Evolutionary conservation across 2,888 invertebrate species (phyloP).

Genomic region (Bugulina stolonifera): DNA sequence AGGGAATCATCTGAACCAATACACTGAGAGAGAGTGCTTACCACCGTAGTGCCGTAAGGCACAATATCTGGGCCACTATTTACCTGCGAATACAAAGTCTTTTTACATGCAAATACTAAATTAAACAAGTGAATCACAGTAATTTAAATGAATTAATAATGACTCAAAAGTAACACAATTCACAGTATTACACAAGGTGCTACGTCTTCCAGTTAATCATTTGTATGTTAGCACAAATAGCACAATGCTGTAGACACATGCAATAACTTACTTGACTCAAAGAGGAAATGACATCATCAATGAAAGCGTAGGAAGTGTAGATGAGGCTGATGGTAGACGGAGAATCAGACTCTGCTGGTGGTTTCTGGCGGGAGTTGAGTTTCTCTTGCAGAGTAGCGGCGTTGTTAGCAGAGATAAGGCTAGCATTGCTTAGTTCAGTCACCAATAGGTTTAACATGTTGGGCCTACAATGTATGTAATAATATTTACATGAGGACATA

Average conservation of each 20-base stretch:
- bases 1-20: background rate
- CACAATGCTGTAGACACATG: no score
- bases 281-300: constrained; percentile 14
- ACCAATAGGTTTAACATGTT: background rate
- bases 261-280: background rate
- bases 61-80: constrained; percentile 20
- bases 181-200: no score
- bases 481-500: no score
- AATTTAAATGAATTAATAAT: no score
- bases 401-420: background rate
- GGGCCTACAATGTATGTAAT: constrained; percentile 10
- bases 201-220: no score
- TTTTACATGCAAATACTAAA: no score
- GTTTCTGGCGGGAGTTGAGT: background rate
- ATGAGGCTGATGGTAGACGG: background rate
- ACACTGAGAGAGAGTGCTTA: background rate
- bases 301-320: background rate
- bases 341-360: background rate
- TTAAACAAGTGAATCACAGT: no score
- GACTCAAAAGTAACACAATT: no score
- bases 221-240: no score
- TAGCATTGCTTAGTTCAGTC: background rate
- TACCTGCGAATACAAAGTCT: no score
- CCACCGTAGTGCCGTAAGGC: background rate
- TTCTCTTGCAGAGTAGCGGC: background rate